Percentiles rank a stretch among this genome's conserved stretches.
phyloP scores from a whole-genome alignment of 2,113 vertebrate species.

The Donacobius atricapilla region DNA sequence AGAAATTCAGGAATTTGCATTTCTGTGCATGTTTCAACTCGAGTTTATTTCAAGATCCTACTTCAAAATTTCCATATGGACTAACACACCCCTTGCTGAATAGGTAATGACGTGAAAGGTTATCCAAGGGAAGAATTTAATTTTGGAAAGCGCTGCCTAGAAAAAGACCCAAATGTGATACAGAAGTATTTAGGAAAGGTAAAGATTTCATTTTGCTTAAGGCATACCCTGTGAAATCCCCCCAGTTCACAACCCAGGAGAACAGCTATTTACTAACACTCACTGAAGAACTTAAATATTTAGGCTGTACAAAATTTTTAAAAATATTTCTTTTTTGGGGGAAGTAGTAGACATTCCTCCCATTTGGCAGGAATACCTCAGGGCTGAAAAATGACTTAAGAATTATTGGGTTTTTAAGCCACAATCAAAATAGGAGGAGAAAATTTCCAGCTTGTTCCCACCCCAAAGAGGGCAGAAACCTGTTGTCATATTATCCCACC shows the following conservation, averaged over 20 bases:
- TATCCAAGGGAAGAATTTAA: constrained; percentile 15
- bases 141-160: background rate
- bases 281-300: background rate
- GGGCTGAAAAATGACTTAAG: background rate
- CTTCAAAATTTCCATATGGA: background rate
- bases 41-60: background rate
- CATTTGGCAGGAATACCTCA: background rate
- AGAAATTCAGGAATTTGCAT: background rate
- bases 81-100: background rate
- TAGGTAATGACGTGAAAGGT: background rate
- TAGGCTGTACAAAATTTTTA: background rate
- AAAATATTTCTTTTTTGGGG: background rate
- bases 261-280: background rate
- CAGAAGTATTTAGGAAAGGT: background rate
- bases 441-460: background rate
- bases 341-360: background rate
- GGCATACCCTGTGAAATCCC: background rate
- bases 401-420: background rate
- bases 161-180: background rate
- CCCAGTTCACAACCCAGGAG: background rate
- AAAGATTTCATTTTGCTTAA: background rate
- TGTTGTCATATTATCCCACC: fast-evolving
- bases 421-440: background rate
- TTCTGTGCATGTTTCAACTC: background rate
- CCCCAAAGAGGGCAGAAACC: background rate